Base-by-base conservation (phyloP, 1,140 invertebrate genomes). In the Mylabris phalerata region DNA sequence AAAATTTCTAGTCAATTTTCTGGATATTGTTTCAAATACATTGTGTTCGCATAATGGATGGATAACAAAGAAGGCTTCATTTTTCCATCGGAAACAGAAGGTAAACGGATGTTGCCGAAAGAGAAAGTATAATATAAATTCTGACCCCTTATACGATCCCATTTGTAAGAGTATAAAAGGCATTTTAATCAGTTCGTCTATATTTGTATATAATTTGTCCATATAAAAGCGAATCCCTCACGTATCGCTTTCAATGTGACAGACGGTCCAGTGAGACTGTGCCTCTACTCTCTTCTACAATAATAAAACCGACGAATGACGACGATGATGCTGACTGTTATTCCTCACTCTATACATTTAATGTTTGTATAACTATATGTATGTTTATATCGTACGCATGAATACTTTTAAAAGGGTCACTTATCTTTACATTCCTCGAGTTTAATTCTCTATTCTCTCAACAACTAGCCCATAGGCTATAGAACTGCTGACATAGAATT, bases 151-250 rank as follows among this genome's bases (percentile, higher is more conserved):
- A 4, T 5, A 32, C 32, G 32, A 32, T 32, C 32, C 32, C 32
- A 32, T 32, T 32, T 32, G 7, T 32, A 32, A 32, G 32, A 32
- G 7, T 7, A 51, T 38, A 46, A 45, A 55, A 55, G 51, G 24
- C 55, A 55, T 64, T 61, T 58, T 71, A 72, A 73, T 71, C 70
- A 71, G 65, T 61, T 19, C 72, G 71, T 73, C 63, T 67, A 72
- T 73, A 73, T 73, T 73, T 73, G 71, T 73, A 73, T 73, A 73
- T 73, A 73, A 73, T 73, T 73, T 73, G 71, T 72, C 57, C 64
- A 65, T 68, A 69, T 69, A 71, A 73, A 73, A 71, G 69, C 57
- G 51, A 64, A 60, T 70, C 67, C 64, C 68, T 42, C 44, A 62
- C 51, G 67, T 68, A 71, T 71, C 68, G 70, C 65, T 68, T 70